Evolutionary conservation across 2,888 invertebrate genomes (phyloP), one percentile per base, ranked within the genome.

Genomic region (Dicranocentrus wangi): DNA sequence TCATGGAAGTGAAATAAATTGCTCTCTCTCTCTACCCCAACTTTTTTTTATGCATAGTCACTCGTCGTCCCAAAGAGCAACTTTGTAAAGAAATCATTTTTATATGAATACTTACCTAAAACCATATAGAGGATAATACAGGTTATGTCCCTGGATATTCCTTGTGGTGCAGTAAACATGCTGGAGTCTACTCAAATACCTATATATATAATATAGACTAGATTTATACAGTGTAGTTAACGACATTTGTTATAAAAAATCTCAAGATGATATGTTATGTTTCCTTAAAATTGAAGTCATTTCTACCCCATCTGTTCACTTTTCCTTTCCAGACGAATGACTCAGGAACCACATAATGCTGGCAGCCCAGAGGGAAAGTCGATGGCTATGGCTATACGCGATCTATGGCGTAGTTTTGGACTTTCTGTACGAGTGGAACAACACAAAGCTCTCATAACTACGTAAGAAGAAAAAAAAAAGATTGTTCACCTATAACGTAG

Each of bases 341-440:
- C 83, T 63, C 86, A 87, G 68, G 86, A 86, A 69, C 85, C 83
- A 8, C 86, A 87, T 69, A 70, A 63, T 47, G 83, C 86, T 15
- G 86, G 86, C 32, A 86, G 85, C 23, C 65, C 83, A 60, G 85
- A 84, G 63, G 87, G 87, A 58, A 83, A 85, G 61, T 83, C 86
- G 28, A 86, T 87, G 86, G 85, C 85, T 8, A 80, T 85, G 72
- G 86, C 85, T 21, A 86, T 87, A 58, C 72, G 87, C 47, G 86
- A 87, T 68, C 80, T 86, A 58, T 87, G 87, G 87, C 66, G 87
- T 72, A 86, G 83, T 63, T 87, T 85, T 65, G 87, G 87, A 43
- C 80, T 87, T 60, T 86, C 87, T 25, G 87, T 87, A 17, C 69
- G 87, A 61, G 85, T 85, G 71, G 87, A 87, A 58, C 85, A 86